Evolutionary conservation across 1,140 invertebrate genomes (phyloP), one percentile per base, ranked within the genome.

Genomic region (Leptinotarsa lineolata): DNA sequence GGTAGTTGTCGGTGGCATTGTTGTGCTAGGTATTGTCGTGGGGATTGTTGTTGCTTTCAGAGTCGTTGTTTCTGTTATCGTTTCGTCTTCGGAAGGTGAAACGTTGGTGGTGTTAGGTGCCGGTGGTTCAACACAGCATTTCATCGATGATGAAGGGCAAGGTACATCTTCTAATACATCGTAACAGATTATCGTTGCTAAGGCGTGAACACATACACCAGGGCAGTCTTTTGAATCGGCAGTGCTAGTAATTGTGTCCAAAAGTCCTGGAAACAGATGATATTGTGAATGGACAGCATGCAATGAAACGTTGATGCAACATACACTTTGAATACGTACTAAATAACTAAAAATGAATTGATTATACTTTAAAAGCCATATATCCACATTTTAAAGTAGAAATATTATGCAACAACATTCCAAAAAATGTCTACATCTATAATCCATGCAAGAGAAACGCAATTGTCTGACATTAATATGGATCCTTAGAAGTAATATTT

Each of bases 191-290:
- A 95, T 85, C 0, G 93, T 92, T 8, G 94, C 92, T 24, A 95
- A 81, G 6, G 92, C 89, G 80, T 95, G 93, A 39, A 95, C 92
- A 82, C 94, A 96, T 63, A 93, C 90, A 0, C 94, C 94, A 0
- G 94, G 94, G 84, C 94, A 96, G 78, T 94, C 91, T 80, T 93
- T 93, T 58, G 90, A 89, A 80, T 93, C 92, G 21, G 91, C 92
- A 21, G 94, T 94, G 48, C 89, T 93, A 15, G 94, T 94, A 79
- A 96, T 89, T 1, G 93, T 91, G 76, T 95, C 93, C 73, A 95
- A 84, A 2, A 95, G 87, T 79, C 93, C 94, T 95, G 48, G 15
- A 18, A 54, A 54, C 15, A 54, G 2, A 54, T 54, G 0, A 39
- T 39, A 2, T 39, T 11, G 2, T 39, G 8, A 39, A 11, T 11